Evolutionary conservation across 2,888 invertebrate genomes (phyloP), one percentile per base, ranked within the genome.

Genomic region (Antheraea yamamai): DNA sequence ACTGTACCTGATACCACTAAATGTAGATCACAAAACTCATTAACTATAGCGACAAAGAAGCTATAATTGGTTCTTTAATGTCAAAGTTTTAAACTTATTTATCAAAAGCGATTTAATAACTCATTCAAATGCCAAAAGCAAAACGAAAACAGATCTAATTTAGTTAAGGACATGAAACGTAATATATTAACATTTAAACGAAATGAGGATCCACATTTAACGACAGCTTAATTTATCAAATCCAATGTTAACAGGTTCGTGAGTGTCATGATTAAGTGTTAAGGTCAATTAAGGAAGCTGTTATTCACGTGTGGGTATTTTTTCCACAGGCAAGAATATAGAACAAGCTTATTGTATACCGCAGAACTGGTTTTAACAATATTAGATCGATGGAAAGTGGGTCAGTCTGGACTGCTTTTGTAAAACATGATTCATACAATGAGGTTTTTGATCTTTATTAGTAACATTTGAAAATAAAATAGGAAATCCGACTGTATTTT

Each of bases 251-350:
- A 73, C 73, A 39, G 39, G 58, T 73, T 58, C 61, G 61, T 73
- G 73, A 61, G 30, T 35, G 26, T 14, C 58, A 75, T 52, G 20
- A 68, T 68, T 76, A 76, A 73, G 75, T 76, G 77, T 73, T 75
- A 76, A 79, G 79, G 77, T 72, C 79, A 55, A 3, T 8, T 8
- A n/a, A 39, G n/a, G 70, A 35, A 78, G 79, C 52, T 51, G n/a
- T 55, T 68, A 75, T 47, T 76, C 78, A 39, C 39, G 70, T n/a
- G 70, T 70, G n/a, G 39, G 39, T 70, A 20, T 78, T 78, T 81
- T 79, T 82, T 66, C 30, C 16, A 66, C 30, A 66, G 26, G 30
- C 16, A 2, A 30, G 64, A 66, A 66, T 30, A 61, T 30, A 16
- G 6, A 16, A 26, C 64, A 30, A 64, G 3, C 26, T 64, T 26